Percentiles rank a stretch among this genome's conserved stretches.
phyloP scores from a whole-genome alignment of 2,797 vertebrate species.

The Florisuga fusca region DNA sequence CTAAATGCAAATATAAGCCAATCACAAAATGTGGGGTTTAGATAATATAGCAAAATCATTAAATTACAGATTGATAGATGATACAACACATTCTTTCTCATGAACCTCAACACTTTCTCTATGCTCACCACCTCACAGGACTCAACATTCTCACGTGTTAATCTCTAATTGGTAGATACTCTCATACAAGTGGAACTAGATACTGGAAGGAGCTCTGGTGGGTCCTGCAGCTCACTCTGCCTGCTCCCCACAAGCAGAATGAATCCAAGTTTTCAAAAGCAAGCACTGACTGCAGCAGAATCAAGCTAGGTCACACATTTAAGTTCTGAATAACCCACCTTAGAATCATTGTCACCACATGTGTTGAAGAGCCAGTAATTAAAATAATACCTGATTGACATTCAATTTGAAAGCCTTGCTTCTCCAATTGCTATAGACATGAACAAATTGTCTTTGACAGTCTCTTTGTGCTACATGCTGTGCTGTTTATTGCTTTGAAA shows the following conservation, averaged over 20 bases:
- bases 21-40: not conserved
- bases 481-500: not conserved
- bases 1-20: not conserved
- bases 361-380: not conserved
- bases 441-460: not conserved
- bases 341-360: not conserved
- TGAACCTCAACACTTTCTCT: not conserved
- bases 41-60: not conserved
- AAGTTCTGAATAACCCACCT: not conserved
- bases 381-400: not conserved
- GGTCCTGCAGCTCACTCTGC: not conserved
- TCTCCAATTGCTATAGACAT: not conserved
- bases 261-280: not conserved
- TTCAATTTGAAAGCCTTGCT: not conserved
- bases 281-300: not conserved
- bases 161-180: not conserved
- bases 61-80: not conserved
- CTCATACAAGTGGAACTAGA: not conserved
- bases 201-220: not conserved
- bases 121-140: not conserved
- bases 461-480: not conserved
- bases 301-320: not conserved
- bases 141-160: not conserved
- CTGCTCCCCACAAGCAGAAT: not conserved
- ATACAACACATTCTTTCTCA: not conserved